Evolutionary conservation across 2,888 invertebrate genomes (phyloP).

Genomic region (Strigamia crassipes): DNA sequence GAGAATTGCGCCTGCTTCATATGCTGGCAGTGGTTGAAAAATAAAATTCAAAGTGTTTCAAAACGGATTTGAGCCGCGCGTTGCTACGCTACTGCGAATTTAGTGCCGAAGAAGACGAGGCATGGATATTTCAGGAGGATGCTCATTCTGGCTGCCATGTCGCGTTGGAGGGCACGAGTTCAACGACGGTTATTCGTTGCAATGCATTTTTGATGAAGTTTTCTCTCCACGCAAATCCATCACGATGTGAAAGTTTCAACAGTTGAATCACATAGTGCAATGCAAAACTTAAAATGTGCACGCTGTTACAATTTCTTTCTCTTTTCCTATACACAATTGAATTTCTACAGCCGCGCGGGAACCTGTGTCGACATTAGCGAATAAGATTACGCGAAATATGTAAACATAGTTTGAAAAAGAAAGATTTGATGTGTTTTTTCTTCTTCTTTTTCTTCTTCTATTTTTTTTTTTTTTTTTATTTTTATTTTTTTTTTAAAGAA

Average conservation of each 20-base stretch:
- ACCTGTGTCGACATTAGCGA: too few relatives aligned
- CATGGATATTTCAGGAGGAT: slow-evolving; percentile 19
- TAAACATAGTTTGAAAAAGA: not conserved
- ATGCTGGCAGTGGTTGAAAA: not conserved
- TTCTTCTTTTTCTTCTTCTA: too few relatives aligned
- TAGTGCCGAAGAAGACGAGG: slow-evolving; percentile 6
- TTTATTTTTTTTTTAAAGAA: too few relatives aligned
- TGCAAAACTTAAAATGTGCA: slow-evolving; percentile 2
- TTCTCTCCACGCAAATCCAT: slow-evolving; percentile 22
- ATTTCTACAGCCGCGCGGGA: too few relatives aligned
- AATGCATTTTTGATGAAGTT: slow-evolving; percentile 30
- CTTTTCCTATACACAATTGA: not conserved
- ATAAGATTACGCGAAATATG: not conserved
- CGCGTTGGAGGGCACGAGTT: slow-evolving; percentile 21
- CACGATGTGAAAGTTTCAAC: slow-evolving; percentile 18
- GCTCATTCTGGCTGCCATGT: slow-evolving; percentile 10
- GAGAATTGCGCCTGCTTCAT: not conserved
- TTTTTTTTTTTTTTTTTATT: too few relatives aligned
- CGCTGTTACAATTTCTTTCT: not conserved
- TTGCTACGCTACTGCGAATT: slow-evolving; percentile 14
- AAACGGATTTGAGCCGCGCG: not conserved
- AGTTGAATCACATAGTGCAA: not conserved
- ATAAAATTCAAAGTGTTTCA: slow-evolving; percentile 3
- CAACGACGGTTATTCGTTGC: slow-evolving; percentile 30
- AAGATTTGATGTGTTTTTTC: too few relatives aligned